Evolutionary conservation across 1,140 invertebrate genomes (phyloP), one percentile per base, ranked within the genome.

Genomic region (Sesamia nonagrioides): DNA sequence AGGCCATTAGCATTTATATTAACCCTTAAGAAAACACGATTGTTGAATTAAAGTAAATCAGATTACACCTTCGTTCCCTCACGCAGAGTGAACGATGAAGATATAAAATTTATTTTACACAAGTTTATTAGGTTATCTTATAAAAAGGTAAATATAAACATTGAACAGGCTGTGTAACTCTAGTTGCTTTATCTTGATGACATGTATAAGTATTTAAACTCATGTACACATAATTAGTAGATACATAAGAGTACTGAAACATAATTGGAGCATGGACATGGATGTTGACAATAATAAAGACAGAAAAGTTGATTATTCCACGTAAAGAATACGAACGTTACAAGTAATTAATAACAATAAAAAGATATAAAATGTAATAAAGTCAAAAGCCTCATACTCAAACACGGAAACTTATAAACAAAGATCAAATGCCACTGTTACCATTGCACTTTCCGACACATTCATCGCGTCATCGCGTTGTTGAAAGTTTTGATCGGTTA

Each of bases 1-100:
- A 56, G 66, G 73, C 79, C 63, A 89, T 89, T 88, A 86, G 86
- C 88, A 89, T 89, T 89, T 89, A 89, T 89, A 89, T 89, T 89
- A 89, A 85, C 83, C 86, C 82, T 83, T 82, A 83, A 84, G 81
- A 84, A 80, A 85, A 83, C 86, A 85, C 74, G 77, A 83, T 85
- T 82, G 79, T 82, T 45, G 77, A 83, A 82, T 86, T 84, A 77
- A 82, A 83, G 33, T 79, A 82, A 82, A 85, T 85, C 83, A 83
- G 75, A 82, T 85, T 83, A 82, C 35, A 68, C 56, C 73, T 71
- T 45, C 45, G 80, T 79, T 84, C 50, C 73, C 66, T 45, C 52
- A 82, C 73, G 52, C 45, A 56, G 18, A 52, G 52, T 27, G 21
- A 71, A 35, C 15, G 27, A 8, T 52, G 27, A 71, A 71, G 42